phyloP scores from a whole-genome alignment of 2,797 vertebrate species.

The Epinephelus coioides region DNA sequence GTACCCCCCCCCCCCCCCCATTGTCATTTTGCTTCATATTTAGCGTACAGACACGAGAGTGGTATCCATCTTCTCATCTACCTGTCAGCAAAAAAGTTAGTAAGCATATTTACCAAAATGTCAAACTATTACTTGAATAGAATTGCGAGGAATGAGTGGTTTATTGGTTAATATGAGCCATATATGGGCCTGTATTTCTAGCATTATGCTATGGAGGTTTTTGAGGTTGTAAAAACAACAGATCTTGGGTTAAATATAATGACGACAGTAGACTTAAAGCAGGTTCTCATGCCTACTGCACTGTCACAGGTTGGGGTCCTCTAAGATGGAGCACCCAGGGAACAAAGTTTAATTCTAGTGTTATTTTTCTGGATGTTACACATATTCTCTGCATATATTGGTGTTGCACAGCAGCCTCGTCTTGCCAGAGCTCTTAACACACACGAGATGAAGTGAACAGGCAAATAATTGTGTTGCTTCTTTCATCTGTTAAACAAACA shows the following conservation, averaged over 20 bases:
- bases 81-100: background rate
- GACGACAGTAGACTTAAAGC: background rate
- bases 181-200: background rate
- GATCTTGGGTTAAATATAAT: conserved; percentile 3
- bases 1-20: too few species aligned
- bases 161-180: background rate
- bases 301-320: conserved; percentile 17
- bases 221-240: background rate
- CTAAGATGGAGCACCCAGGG: conserved; percentile 25
- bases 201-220: conserved; percentile 9
- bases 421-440: conserved; percentile 23
- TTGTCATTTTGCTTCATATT: background rate
- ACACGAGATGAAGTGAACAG: conserved; percentile 21
- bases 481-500: conserved; percentile 29
- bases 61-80: background rate
- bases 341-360: conserved; percentile 24
- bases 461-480: conserved; percentile 18
- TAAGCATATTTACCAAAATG: background rate
- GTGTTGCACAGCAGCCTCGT: conserved; percentile 29
- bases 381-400: conserved; percentile 21
- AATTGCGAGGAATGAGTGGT: background rate
- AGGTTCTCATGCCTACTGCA: conserved; percentile 16
- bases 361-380: conserved; percentile 24
- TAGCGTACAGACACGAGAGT: background rate
- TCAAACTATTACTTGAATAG: background rate